Evolutionary conservation across 2,113 vertebrate species (phyloP).

Genomic region (Emydura subglobosa): DNA sequence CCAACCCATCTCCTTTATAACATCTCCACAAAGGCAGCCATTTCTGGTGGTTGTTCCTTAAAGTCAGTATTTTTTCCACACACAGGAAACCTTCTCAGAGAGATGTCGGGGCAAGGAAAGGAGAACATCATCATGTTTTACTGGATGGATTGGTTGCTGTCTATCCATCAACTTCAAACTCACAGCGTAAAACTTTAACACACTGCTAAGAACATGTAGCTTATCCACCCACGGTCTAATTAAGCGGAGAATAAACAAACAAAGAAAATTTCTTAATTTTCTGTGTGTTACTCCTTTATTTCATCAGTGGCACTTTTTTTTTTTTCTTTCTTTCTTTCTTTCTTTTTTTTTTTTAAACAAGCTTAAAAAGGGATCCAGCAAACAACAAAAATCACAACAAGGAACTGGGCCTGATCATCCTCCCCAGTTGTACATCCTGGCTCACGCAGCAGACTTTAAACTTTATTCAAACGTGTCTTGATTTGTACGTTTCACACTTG

Average conservation of each 20-base stretch:
- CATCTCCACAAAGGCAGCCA: neutral
- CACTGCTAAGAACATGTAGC: neutral
- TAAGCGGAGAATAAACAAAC: neutral
- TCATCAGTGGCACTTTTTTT: too few relatives aligned
- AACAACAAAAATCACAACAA: too few relatives aligned
- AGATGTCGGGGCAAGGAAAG: fast-evolving
- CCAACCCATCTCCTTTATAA: neutral
- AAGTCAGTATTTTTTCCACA: neutral
- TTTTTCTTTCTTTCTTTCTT: too few relatives aligned
- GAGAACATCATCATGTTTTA: neutral
- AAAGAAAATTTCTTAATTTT: neutral
- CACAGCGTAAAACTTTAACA: neutral
- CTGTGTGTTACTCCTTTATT: too few relatives aligned
- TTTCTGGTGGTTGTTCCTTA: neutral
- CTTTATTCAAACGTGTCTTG: too few relatives aligned
- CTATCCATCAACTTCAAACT: neutral
- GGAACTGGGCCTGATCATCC: too few relatives aligned
- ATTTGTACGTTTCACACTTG: too few relatives aligned
- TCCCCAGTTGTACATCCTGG: too few relatives aligned
- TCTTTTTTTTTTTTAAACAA: too few relatives aligned
- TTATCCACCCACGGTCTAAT: neutral
- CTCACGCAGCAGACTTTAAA: too few relatives aligned
- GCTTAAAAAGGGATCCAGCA: too few relatives aligned
- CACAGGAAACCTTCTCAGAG: neutral
- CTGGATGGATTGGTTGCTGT: neutral